Evolutionary conservation across 2,113 vertebrate species (phyloP), one percentile per base, ranked within the genome.

Genomic region (Gadus chalcogrammus): DNA sequence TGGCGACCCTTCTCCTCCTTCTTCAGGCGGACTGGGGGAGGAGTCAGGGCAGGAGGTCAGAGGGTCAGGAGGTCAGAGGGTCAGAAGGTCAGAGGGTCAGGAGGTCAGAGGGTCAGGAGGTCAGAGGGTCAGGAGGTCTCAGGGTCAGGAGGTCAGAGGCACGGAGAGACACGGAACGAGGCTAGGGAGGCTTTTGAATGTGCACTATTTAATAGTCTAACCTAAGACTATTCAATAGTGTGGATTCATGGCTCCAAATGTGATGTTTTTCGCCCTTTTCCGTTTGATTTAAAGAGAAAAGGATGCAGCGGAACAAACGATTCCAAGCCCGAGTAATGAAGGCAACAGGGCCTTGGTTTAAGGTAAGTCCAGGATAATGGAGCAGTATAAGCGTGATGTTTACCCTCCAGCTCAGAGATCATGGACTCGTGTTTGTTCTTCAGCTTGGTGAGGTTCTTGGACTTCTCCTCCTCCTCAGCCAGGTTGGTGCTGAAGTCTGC

Each of bases 371-470:
- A 0, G 20, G 20, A 20, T 20, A 20, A 1, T 20, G 20, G 20
- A 20, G 20, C 20, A 20, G 20, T 20, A 20, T 20, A 20, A 20
- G 20, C 20, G 61, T 22, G 64, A 58, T 0, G 16, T n/a, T 76
- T 79, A 98, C 96, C 95, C 91, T 99, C 96, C 55, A 98, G 94
- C 76, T 99, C 96, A 68, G 97, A 97, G 81, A 99, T 98, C 97
- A 99, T 98, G 64, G 97, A 99, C 84, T 99, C 96, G 0, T 98
- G 95, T 82, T 99, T 99, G 71, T 94, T 96, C 89, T 99, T 99
- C 69, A 99, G 92, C 79, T 99, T 99, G 24, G 95, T 95, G 61
- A 99, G 91, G 69, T 98, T 98, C 89, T 99, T 98, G 17, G 97
- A 97, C 78, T 99, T 99, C 85, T 98, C 97, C 71, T 98, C 97